Percentiles rank a stretch among this genome's conserved stretches.
These are phyloP conservation scores for Caenorhabditis briggsae DNA, from an alignment of 1,140 invertebrate species.

Conservation along the genomic window DNA sequence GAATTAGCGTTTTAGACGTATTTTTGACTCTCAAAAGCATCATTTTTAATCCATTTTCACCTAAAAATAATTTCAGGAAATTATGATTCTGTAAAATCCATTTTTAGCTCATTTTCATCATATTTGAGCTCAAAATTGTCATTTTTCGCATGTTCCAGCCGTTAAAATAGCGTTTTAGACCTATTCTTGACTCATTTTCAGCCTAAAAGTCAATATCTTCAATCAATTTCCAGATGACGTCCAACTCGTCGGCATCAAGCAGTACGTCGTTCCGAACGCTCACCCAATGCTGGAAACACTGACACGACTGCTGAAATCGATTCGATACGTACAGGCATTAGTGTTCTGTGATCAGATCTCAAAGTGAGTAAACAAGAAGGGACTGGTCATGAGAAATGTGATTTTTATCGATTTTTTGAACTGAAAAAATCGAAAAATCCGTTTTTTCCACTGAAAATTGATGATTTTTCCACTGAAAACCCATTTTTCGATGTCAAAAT, in stretches of 20 bases:
- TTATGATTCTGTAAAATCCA: too few relatives aligned
- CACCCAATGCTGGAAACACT: slow-evolving; percentile 84
- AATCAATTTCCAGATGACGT: slow-evolving; percentile 77
- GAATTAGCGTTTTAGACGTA: too few relatives aligned
- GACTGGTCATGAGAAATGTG: slow-evolving; percentile 1
- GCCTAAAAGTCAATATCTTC: background rate
- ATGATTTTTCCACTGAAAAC: background rate
- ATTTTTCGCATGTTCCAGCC: too few relatives aligned
- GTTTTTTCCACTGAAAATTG: too few relatives aligned
- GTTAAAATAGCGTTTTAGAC: too few relatives aligned
- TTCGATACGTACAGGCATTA: slow-evolving; percentile 89
- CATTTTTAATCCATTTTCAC: too few relatives aligned
- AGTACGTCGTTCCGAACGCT: slow-evolving; percentile 77
- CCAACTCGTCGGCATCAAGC: slow-evolving; percentile 78
- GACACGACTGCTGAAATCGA: slow-evolving; percentile 83
- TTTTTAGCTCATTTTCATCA: too few relatives aligned
- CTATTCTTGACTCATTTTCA: background rate
- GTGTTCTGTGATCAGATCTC: slow-evolving; percentile 90
- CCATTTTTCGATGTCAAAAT: too few relatives aligned
- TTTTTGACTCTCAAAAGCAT: too few relatives aligned
- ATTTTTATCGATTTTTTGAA: background rate
- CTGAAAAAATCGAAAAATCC: too few relatives aligned
- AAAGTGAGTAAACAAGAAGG: slow-evolving; percentile 82
- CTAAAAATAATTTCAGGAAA: too few relatives aligned
- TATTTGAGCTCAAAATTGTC: too few relatives aligned